Evolutionary conservation across 92 coral and sea anemone genomes (phyloP).

Genomic region (Epizoanthus rinbou): DNA sequence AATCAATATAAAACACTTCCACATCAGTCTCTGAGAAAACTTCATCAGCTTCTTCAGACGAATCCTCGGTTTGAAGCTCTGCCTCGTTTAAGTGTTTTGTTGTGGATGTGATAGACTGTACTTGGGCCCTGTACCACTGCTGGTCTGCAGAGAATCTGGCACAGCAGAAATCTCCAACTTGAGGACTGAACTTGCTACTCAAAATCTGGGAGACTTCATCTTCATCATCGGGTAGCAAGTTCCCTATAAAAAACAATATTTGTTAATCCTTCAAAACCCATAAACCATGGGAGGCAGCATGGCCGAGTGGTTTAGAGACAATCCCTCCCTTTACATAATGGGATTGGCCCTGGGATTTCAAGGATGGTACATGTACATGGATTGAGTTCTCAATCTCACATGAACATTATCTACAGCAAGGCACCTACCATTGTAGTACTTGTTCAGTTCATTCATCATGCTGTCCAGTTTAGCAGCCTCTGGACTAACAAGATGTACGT

Average conservation of each 20-base stretch:
- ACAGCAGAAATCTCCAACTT: slow-evolving; percentile 85
- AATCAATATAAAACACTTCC: slow-evolving; percentile 89
- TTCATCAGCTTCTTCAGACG: slow-evolving; percentile 20
- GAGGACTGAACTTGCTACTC: slow-evolving; percentile 44
- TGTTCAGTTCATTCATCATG: slow-evolving; percentile 78
- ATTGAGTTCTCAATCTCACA: no score
- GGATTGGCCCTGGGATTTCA: no score
- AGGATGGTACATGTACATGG: no score
- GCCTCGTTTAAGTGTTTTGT: slow-evolving; percentile 3
- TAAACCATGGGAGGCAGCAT: no score
- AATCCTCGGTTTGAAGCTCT: slow-evolving; percentile 2
- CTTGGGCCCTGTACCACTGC: slow-evolving; percentile 83
- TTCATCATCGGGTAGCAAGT: slow-evolving; percentile 33
- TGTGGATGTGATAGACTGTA: slow-evolving; percentile 12
- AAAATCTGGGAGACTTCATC: slow-evolving; percentile 35
- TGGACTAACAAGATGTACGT: slow-evolving; percentile 88
- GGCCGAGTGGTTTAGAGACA: no score
- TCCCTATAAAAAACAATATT: background rate
- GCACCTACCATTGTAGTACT: slow-evolving; percentile 73
- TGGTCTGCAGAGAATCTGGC: slow-evolving; percentile 84
- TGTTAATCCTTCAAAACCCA: no score
- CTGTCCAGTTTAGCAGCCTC: slow-evolving; percentile 84
- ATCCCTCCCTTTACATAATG: no score
- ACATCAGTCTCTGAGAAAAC: slow-evolving; percentile 43
- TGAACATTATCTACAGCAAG: background rate